Evolutionary conservation across 2,888 invertebrate genomes (phyloP), one percentile per base, ranked within the genome.

Genomic region (Drepana falcataria): DNA sequence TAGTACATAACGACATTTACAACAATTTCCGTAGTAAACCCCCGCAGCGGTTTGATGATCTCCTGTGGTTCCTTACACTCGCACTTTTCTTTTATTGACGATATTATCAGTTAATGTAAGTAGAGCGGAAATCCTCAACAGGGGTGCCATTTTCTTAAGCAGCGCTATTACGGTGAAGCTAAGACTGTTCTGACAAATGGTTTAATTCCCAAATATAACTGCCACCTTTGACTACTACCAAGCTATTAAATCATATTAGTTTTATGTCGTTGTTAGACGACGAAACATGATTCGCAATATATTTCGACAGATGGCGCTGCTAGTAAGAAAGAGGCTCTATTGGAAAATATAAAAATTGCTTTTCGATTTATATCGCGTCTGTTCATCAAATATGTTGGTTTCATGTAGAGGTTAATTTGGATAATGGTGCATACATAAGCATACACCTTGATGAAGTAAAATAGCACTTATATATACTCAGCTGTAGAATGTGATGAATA

Each of bases 1-100:
- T 69, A 76, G 78, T 82, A 21, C 21, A 21, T 21, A 78, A 81
- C 75, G 75, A 75, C 77, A 78, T 85, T 21, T 81, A 84, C 76
- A 79, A 78, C 77, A 81, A 81, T 73, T 77, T 77, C 80, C 66
- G 71, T 66, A 66, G 64, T 63, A 51, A 51, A 73, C 61, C 69
- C 81, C 81, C 69, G 79, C 62, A 60, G 81, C 62, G 76, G 63
- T 60, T 64, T 61, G 69, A 77, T 73, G 77, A 71, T 75, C 78
- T 67, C 83, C 83, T 61, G 75, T 60, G 60, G 83, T 58, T 67
- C 60, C 65, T 61, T 67, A 77, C 75, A 79, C 79, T 78, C 75
- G 76, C 75, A 77, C 79, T 79, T 77, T 76, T 72, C 75, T 77
- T 81, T 79, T 81, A 83, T 79, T 81, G 71, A 73, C 72, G 71